Evolutionary conservation across 2,797 vertebrate species (phyloP).

Genomic region (Epinephelus malabaricus): DNA sequence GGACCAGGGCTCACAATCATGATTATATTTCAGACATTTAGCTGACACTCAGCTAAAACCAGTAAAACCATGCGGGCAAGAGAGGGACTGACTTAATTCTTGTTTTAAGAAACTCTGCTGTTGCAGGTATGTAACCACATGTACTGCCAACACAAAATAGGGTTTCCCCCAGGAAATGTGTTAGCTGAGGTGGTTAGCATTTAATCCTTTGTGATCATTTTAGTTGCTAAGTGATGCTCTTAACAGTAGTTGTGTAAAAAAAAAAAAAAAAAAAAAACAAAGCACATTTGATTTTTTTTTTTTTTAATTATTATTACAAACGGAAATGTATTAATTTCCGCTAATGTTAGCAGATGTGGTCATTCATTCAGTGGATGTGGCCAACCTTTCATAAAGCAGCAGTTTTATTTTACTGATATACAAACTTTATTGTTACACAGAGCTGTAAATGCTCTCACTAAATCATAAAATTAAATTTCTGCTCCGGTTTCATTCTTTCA

Average conservation of each 20-base stretch:
- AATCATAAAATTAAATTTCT: background rate
- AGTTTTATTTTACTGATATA: background rate
- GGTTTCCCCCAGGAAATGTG: background rate
- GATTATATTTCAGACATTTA: background rate
- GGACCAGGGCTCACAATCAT: background rate
- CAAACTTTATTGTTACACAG: background rate
- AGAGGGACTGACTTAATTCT: background rate
- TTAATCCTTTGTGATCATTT: background rate
- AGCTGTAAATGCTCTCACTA: background rate
- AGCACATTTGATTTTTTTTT: background rate
- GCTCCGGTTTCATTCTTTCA: background rate
- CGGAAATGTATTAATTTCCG: background rate
- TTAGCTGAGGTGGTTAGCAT: background rate
- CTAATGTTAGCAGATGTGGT: background rate
- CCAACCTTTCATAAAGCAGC: background rate
- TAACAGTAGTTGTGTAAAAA: background rate
- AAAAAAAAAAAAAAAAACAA: background rate
- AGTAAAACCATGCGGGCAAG: background rate
- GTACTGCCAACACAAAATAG: background rate
- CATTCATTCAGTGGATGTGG: background rate
- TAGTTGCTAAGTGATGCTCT: background rate
- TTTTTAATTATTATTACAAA: too few relatives aligned
- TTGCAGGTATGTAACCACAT: slow-evolving; percentile 5
- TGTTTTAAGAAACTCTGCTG: background rate
- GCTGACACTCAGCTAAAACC: too few relatives aligned